Evolutionary conservation across 2,113 vertebrate genomes (phyloP), one percentile per base, ranked within the genome.

Genomic region (Phaethornis superciliosus): DNA sequence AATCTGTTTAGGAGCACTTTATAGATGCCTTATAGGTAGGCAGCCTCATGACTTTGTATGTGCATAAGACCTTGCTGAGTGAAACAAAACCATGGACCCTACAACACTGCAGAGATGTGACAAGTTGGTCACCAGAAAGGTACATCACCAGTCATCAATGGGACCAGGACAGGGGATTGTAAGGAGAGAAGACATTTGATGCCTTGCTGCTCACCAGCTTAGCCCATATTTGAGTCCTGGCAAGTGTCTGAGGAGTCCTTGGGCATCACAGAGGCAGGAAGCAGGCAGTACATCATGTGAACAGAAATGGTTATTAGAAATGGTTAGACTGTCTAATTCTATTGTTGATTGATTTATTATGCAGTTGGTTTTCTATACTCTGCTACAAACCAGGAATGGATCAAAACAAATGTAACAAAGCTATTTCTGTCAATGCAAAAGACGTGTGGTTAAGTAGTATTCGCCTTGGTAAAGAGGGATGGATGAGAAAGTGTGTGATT

Each of bases 41-140:
- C 19, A 63, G 15, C 28, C 33, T 63, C 24, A 24, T 19, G 28
- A 56, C 27, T 19, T 62, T 23, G 4, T 10, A 55, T 9, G 8
- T 2, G 1, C 7, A 3, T 24, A 15, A 11, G 22, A 68, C 18
- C 0, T 3, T 35, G 16, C 8, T 2, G 1, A 35, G 17, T 18
- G 42, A 67, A 18, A 23, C 58, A 42, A 33, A 47, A 26, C 32
- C 37, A 9, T 4, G 2, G 30, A 0, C 27, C 10, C 24, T 70
- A 62, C 17, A 26, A 3, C 37, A 28, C 28, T 68, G 21, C 42
- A 51, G 27, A 17, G 35, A 8, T 5, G 6, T 26, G 28, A 6
- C 19, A 77, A n/a, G 15, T 22, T 65, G 33, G 12, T n/a, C 17
- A 15, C 37, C 46, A 74, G 68, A 40, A 56, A 55, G 9, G 26